A percentile compares a stretch with the other conserved stretches of the same genome.
phyloP scores from a whole-genome alignment of 2,888 invertebrate species.

The Trachelus troglodyta region DNA sequence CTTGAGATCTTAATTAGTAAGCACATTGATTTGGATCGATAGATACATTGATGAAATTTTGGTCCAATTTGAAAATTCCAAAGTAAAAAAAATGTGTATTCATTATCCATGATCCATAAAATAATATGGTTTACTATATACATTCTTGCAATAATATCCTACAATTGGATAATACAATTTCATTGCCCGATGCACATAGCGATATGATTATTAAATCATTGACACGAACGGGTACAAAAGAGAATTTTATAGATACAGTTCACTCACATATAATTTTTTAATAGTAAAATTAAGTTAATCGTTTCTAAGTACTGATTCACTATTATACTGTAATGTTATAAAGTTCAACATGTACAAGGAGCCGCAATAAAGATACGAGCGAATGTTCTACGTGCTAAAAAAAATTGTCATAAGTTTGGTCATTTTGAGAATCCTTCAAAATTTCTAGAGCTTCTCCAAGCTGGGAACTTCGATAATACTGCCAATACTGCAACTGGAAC shows the following conservation, averaged over 20 bases:
- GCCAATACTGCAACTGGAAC: conserved; percentile 56
- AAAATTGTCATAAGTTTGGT: neutral
- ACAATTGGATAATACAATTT: neutral
- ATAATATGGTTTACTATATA: neutral
- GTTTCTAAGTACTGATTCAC: neutral
- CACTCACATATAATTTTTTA: neutral
- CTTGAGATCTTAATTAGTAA: neutral
- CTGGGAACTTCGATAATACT: conserved; percentile 59
- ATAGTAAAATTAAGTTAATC: neutral
- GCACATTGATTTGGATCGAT: neutral
- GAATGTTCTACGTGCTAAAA: neutral
- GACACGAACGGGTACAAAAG: neutral
- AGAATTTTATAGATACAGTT: neutral
- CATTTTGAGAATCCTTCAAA: neutral
- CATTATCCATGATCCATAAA: neutral
- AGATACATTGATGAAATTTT: neutral
- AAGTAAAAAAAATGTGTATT: neutral
- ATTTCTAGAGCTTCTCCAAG: conserved; percentile 49
- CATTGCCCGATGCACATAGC: neutral
- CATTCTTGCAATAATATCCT: neutral
- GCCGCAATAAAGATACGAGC: neutral
- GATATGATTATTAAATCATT: neutral
- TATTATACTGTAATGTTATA: neutral
- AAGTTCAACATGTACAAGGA: neutral
- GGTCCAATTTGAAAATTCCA: neutral